Evolutionary conservation across 1,140 invertebrate species (phyloP), one percentile per base, ranked within the genome.

Genomic region (Drosophila lowei): DNA sequence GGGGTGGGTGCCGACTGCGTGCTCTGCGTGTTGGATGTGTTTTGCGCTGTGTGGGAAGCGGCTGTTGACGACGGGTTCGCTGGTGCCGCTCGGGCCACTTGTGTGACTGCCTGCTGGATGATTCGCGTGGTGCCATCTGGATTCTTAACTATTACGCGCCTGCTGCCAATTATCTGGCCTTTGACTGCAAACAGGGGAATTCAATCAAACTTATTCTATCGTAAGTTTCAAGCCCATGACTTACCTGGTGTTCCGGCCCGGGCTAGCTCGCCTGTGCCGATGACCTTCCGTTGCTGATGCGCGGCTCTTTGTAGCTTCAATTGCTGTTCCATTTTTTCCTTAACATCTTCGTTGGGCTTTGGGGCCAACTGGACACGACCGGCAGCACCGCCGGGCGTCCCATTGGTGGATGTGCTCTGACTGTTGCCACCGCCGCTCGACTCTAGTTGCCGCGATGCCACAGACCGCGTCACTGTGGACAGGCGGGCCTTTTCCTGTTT

Each of bases 321-420:
- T 77, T 98, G 96, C 70, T 97, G 96, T 83, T 98, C 97, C 94
- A 98, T 95, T 89, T 97, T 97, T 61, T 97, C 97, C 90, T 97
- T 97, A 43, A 97, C 95, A 80, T 98, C 96, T 58, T 96, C 95
- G 42, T 43, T 65, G 0, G 72, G 55, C 9, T 79, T 89, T 0
- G 77, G 73, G 0, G 75, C 67, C 41, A 89, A 16, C 18, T 83
- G 50, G 73, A 93, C 92, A 34, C 67, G 84, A 4, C 63, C 65
- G 28, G 44, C 34, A 16, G 44, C 34, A 16, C 58, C 66, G 6
- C 41, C 68, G 1, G 63, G 46, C 52, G 48, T 56, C 23, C 75
- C 65, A 59, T 70, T 76, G 21, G 41, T 48, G 15, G 64, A 50
- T 47, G 38, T 23, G 43, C 54, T 67, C 0, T 46, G 16, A 6